Conservation (phyloP, 2,113 vertebrate species). For the Indicator indicator region DNA sequence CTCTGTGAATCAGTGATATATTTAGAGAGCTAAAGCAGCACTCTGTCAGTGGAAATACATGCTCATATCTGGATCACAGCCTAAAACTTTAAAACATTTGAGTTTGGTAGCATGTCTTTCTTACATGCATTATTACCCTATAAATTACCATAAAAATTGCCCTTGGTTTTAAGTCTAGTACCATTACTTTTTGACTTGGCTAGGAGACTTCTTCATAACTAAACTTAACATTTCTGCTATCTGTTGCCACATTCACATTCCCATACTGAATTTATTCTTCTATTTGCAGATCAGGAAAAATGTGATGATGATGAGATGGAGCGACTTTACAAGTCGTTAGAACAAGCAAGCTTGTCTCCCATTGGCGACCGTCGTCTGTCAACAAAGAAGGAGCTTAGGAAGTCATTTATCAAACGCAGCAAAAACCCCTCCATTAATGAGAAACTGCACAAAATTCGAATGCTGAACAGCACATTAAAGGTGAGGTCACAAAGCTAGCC, state of each 20-base stretch:
- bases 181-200: neutral
- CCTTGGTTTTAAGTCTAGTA: neutral
- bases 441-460: conserved; percentile 90
- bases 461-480: conserved; percentile 96
- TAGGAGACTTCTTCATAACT: neutral
- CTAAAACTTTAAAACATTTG: neutral
- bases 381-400: conserved; percentile 91
- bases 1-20: neutral
- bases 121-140: neutral
- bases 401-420: conserved; percentile 93
- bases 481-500: conserved; percentile 67
- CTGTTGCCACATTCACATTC: neutral
- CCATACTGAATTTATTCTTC: neutral
- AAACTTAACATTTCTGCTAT: neutral
- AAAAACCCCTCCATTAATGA: conserved; percentile 93
- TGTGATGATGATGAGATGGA: conserved; percentile 91
- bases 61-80: neutral
- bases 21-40: neutral
- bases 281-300: conserved; percentile 71
- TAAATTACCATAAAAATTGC: neutral
- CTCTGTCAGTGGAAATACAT: neutral
- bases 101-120: neutral
- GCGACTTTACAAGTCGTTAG: conserved; percentile 90
- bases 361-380: conserved; percentile 91
- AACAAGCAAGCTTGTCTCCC: conserved; percentile 92